Evolutionary conservation across 2,888 invertebrate species (phyloP), one percentile per base, ranked within the genome.

Genomic region (Tribolium freemani): DNA sequence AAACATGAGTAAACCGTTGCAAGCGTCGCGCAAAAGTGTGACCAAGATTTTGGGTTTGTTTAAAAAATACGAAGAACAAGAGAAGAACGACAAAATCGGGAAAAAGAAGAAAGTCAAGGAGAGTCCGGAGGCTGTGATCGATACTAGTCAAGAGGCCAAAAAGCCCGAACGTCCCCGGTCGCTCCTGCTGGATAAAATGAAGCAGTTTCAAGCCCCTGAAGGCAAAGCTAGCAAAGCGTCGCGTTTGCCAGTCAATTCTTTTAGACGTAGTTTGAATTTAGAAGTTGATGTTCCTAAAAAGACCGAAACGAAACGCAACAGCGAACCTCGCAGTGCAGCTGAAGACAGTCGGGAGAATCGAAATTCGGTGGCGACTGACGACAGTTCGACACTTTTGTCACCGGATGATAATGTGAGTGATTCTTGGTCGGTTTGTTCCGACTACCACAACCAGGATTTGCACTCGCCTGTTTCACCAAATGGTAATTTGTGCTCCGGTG

Each of bases 31-130:
- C 80, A 92, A 91, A 46, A 91, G 92, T 8, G 92, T 93, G 2
- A 94, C 94, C 0, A 91, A 91, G 80, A 94, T 95, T 51, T 86
- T 95, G 69, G 94, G 94, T 0, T 86, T 95, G 2, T 94, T 95
- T 78, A 93, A 92, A 77, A 93, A 92, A 84, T 91, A 90, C 84
- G 91, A 93, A 85, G 89, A 92, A 60, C 73, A 92, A 64, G 78
- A 87, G 80, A 80, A 82, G 75, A 75, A 77, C 67, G 78, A 76
- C 38, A 64, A 79, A 79, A 70, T 79, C 60, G 50, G 73, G 5
- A 80, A 82, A 74, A 77, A 77, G 38, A 78, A 74, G 31, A 82
- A 83, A 70, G 70, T 44, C 10, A 79, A 81, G 71, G 76, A 79
- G 20, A 56, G 8, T 31, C 13, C 48, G 6, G 8, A 74, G 54